These are phyloP conservation scores for Polyploca ridens DNA, from an alignment of 2,888 invertebrate species.

Conservation along the genomic window DNA sequence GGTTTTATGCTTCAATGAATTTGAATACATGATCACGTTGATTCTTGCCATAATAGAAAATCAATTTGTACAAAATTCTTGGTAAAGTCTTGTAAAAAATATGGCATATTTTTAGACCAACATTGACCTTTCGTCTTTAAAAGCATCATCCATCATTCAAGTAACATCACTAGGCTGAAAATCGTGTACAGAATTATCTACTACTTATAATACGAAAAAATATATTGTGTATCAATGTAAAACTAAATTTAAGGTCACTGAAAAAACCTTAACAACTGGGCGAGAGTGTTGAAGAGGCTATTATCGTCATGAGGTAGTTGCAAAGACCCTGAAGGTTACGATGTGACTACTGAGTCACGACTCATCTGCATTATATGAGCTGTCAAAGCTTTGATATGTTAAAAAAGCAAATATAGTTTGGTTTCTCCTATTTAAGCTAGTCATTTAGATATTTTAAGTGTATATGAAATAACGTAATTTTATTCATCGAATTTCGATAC, in stretches of 20 bases:
- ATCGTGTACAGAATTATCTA: not conserved
- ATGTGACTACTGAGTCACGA: too few species aligned
- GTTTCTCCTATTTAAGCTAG: too few species aligned
- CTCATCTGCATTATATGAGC: too few species aligned
- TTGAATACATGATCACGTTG: not conserved
- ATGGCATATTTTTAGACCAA: not conserved
- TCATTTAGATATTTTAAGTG: too few species aligned
- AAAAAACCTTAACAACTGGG: conserved; percentile 37
- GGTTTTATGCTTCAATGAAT: not conserved
- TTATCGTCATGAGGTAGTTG: too few species aligned
- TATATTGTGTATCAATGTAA: too few species aligned
- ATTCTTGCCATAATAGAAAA: not conserved
- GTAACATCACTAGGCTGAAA: not conserved
- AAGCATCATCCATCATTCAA: not conserved
- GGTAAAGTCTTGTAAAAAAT: not conserved
- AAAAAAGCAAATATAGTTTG: too few species aligned
- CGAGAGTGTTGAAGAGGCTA: conserved; percentile 29
- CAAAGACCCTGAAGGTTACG: too few species aligned
- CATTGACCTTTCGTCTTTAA: not conserved
- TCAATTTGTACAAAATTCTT: not conserved
- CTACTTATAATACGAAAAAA: too few species aligned
- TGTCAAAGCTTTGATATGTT: too few species aligned
- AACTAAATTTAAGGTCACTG: conserved; percentile 21
- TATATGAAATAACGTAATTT: not conserved
- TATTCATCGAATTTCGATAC: not conserved